Evolutionary conservation across 2,797 vertebrate genomes (phyloP).

Genomic region (Ambastaia sidthimunki): DNA sequence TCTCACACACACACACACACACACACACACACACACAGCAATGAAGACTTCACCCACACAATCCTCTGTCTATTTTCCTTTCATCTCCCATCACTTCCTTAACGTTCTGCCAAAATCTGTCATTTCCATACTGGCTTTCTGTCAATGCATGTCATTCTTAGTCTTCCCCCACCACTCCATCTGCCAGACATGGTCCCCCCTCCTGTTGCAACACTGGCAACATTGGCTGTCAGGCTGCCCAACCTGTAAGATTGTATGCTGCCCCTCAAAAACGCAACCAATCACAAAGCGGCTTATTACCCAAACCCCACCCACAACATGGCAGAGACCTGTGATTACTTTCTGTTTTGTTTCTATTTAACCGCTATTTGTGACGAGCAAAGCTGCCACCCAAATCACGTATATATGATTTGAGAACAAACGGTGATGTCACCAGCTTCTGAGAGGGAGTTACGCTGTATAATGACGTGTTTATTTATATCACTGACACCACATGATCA

Average conservation of each 20-base stretch:
- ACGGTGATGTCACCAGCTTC: too few species aligned
- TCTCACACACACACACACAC: too few species aligned
- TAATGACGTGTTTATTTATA: too few species aligned
- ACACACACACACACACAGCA: neutral
- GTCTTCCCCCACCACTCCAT: conserved; percentile 33
- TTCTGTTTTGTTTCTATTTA: neutral
- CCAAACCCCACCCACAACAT: neutral
- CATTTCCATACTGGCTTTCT: conserved; percentile 31
- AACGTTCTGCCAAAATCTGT: conserved; percentile 29
- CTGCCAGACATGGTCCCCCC: conserved; percentile 16
- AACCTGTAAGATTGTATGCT: neutral
- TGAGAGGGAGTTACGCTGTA: too few species aligned
- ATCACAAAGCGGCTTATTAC: neutral
- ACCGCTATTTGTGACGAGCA: too few species aligned
- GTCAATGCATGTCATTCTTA: conserved; percentile 28
- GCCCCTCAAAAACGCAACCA: neutral
- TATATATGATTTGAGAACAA: too few species aligned
- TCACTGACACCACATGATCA: too few species aligned
- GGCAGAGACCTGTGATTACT: neutral
- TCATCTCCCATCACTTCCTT: conserved; percentile 21
- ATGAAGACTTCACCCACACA: conserved; percentile 21
- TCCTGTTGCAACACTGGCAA: neutral
- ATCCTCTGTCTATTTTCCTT: conserved; percentile 11
- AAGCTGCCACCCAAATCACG: too few species aligned
- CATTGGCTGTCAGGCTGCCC: conserved; percentile 5